Evolutionary conservation across 92 coral and sea anemone species (phyloP).

Genomic region (Porites divaricata): DNA sequence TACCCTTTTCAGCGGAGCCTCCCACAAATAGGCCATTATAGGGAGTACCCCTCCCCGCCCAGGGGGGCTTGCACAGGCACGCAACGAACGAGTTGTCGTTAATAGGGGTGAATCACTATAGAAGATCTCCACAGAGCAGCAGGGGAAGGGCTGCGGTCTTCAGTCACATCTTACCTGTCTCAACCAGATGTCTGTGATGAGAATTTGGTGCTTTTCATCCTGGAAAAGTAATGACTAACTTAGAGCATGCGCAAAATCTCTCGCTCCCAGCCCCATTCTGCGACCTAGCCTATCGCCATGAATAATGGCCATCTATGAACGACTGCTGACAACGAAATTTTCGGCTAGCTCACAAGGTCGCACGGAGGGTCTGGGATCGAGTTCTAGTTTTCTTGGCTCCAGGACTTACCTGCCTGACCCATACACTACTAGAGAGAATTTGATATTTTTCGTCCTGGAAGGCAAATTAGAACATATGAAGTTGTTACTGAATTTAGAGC

Average conservation of each 20-base stretch:
- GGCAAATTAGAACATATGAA: constrained; percentile 36
- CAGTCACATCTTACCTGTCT: constrained; percentile 65
- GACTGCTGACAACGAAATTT: constrained; percentile 3
- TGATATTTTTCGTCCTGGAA: constrained; percentile 91
- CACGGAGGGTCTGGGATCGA: constrained; percentile 36
- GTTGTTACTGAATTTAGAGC: neutral
- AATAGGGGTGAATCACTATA: no score
- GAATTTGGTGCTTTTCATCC: constrained; percentile 84
- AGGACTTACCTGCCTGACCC: constrained; percentile 90
- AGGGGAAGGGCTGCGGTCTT: neutral
- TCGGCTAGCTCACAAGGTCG: neutral
- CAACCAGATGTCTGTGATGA: constrained; percentile 82
- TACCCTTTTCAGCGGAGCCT: no score
- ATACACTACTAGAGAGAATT: constrained; percentile 78
- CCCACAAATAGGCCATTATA: no score
- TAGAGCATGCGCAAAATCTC: neutral
- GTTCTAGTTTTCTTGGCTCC: neutral
- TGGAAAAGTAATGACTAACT: constrained; percentile 53
- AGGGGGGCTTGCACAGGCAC: no score
- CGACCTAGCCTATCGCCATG: neutral
- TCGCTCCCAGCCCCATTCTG: constrained; percentile 23
- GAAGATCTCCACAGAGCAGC: neutral
- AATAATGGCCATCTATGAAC: neutral
- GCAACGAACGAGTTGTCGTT: no score
- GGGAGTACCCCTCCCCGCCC: no score